These are phyloP conservation scores for Aurelia coerulea DNA, from an alignment of 30 jellyfish, hydroid and myxozoan genomes.

Conservation along the genomic window DNA sequence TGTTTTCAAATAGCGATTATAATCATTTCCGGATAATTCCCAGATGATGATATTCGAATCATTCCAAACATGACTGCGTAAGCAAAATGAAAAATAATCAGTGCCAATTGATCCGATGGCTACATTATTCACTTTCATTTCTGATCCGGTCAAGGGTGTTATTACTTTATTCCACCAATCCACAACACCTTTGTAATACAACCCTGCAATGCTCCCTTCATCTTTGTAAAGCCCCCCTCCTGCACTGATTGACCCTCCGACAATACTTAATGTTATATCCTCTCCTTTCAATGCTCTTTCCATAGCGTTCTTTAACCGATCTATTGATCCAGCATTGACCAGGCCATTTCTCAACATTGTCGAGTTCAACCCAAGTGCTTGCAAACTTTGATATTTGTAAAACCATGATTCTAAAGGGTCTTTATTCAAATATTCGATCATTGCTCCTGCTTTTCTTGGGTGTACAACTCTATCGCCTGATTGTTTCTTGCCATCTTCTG, in stretches of 20 bases:
- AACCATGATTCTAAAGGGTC: conserved; percentile 98
- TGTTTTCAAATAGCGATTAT: conserved; percentile 81
- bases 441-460: conserved; percentile 93
- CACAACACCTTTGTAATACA: conserved; percentile 93
- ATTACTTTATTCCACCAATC: conserved; percentile 99
- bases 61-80: conserved; percentile 79
- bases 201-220: conserved; percentile 93
- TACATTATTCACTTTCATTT: conserved; percentile 89
- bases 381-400: conserved; percentile 73
- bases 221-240: conserved; percentile 99
- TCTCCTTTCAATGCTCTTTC: conserved; percentile 91
- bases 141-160: conserved; percentile 95
- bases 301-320: conserved; percentile 92
- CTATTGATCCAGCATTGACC: conserved; percentile 95
- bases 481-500: background rate
- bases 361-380: conserved; percentile 85
- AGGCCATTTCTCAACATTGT: conserved; percentile 92
- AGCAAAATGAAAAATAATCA: conserved; percentile 93
- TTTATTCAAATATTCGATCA: conserved; percentile 87
- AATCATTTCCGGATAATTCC: conserved; percentile 98
- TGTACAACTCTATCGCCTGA: conserved; percentile 54
- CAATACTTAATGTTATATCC: conserved; percentile 86
- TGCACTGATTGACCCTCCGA: conserved; percentile 99
- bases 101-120: conserved; percentile 99
- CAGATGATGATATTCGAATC: conserved; percentile 84